Evolutionary conservation across 2,113 vertebrate genomes (phyloP).

Genomic region (Anseranas semipalmata): DNA sequence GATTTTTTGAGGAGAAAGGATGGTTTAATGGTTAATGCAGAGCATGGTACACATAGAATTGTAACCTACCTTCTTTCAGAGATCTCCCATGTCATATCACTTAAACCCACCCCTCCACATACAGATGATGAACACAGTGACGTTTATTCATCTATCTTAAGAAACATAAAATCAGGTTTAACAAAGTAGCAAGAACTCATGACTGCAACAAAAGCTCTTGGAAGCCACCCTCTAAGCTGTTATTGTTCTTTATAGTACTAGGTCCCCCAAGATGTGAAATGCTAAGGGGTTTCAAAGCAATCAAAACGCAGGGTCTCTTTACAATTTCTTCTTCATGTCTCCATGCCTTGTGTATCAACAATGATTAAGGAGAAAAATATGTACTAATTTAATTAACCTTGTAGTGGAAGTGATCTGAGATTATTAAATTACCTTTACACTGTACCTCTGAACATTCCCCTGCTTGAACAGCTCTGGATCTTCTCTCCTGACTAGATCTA

Average conservation of each 20-base stretch:
- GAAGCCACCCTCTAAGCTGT: background rate
- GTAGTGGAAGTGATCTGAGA: background rate
- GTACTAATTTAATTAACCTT: background rate
- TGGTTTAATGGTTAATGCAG: background rate
- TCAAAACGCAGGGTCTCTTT: accelerated
- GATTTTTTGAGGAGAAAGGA: background rate
- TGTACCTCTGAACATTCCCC: background rate
- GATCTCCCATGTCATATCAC: background rate
- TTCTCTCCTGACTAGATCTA: background rate
- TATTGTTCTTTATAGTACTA: background rate
- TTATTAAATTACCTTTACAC: background rate
- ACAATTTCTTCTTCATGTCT: background rate
- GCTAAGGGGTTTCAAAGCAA: background rate
- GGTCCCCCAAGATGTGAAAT: background rate
- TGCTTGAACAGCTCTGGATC: background rate
- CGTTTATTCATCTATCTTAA: background rate
- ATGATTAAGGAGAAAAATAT: background rate
- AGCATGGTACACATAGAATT: background rate
- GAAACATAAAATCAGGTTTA: background rate
- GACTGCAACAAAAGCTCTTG: background rate
- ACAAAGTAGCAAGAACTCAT: background rate
- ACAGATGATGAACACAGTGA: background rate
- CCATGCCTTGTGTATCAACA: background rate
- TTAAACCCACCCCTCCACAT: background rate
- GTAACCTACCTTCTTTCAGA: background rate